Evolutionary conservation across 2,797 vertebrate genomes (phyloP).

Genomic region (Peromyscus nudipes): DNA sequence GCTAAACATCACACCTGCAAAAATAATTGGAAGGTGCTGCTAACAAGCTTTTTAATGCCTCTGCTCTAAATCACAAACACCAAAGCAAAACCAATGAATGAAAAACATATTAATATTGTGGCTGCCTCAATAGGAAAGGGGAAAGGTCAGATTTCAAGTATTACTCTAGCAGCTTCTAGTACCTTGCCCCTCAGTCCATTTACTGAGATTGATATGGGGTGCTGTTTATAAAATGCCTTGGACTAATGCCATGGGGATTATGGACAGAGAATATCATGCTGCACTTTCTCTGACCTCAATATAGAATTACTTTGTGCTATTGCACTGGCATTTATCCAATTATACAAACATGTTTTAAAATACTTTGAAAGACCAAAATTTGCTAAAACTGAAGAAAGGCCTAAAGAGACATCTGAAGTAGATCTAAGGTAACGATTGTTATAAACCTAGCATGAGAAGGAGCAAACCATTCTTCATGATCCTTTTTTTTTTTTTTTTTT

Average conservation of each 20-base stretch:
- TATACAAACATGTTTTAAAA: constrained; percentile 53
- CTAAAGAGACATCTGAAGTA: not conserved
- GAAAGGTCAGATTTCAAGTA: not conserved
- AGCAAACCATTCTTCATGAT: not conserved
- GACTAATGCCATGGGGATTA: not conserved
- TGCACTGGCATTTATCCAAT: constrained; percentile 47
- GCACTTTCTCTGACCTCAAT: not conserved
- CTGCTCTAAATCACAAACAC: constrained; percentile 28
- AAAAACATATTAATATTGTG: constrained; percentile 35
- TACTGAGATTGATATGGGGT: not conserved
- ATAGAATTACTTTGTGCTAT: not conserved
- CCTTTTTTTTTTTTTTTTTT: not conserved
- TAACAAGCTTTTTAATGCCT: not conserved
- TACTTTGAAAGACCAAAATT: constrained; percentile 3
- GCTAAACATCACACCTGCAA: constrained; percentile 44
- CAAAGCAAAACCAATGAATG: not conserved
- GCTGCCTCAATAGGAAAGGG: not conserved
- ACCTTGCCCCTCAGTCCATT: not conserved
- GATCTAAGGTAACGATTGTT: not conserved
- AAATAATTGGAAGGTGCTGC: constrained; percentile 33
- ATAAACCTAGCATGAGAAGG: not conserved
- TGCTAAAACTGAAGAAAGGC: not conserved
- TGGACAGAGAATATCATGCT: not conserved
- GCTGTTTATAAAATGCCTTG: not conserved
- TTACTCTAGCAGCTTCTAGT: not conserved